phyloP scores from a whole-genome alignment of 2,888 invertebrate species.

The Stenoptilia bipunctidactyla region DNA sequence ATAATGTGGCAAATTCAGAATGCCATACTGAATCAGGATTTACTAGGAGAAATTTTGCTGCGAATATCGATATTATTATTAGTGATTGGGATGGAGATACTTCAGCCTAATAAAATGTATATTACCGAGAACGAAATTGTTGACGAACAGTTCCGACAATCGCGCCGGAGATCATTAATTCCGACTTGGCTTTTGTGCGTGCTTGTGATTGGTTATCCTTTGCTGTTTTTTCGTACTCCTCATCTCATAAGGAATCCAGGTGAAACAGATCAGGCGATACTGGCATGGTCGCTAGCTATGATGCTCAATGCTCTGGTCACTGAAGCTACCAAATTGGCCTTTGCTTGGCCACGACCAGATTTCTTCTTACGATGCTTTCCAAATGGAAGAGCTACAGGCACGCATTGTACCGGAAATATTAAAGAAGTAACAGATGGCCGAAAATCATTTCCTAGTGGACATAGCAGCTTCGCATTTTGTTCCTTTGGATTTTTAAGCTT shows the following conservation, averaged over 20 bases:
- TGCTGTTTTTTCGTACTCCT: slow-evolving; percentile 60
- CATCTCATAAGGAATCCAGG: slow-evolving; percentile 20
- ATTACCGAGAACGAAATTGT: slow-evolving; percentile 77
- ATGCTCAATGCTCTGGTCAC: slow-evolving; percentile 75
- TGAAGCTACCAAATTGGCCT: slow-evolving; percentile 71
- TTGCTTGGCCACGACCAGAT: slow-evolving; percentile 84
- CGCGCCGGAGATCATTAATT: slow-evolving; percentile 75
- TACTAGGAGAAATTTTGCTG: slow-evolving; percentile 7
- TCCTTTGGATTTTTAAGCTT: slow-evolving; percentile 79
- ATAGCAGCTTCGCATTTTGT: slow-evolving; percentile 84
- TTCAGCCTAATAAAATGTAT: slow-evolving; percentile 75
- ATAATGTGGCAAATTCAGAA: neutral
- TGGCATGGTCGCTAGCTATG: slow-evolving; percentile 73
- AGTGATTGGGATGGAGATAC: slow-evolving; percentile 64
- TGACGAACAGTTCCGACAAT: slow-evolving; percentile 75
- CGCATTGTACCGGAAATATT: slow-evolving; percentile 74
- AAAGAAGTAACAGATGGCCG: slow-evolving; percentile 77
- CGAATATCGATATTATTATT: slow-evolving; percentile 25
- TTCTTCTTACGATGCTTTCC: slow-evolving; percentile 87
- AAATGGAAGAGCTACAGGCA: slow-evolving; percentile 68
- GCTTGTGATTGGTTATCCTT: slow-evolving; percentile 73
- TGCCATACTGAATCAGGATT: no score
- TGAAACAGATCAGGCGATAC: slow-evolving; percentile 32
- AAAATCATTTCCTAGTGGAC: slow-evolving; percentile 91
- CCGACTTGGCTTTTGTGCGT: slow-evolving; percentile 73